Conservation (phyloP, 1,140 invertebrate genomes). For the Bombus sibiricus region DNA sequence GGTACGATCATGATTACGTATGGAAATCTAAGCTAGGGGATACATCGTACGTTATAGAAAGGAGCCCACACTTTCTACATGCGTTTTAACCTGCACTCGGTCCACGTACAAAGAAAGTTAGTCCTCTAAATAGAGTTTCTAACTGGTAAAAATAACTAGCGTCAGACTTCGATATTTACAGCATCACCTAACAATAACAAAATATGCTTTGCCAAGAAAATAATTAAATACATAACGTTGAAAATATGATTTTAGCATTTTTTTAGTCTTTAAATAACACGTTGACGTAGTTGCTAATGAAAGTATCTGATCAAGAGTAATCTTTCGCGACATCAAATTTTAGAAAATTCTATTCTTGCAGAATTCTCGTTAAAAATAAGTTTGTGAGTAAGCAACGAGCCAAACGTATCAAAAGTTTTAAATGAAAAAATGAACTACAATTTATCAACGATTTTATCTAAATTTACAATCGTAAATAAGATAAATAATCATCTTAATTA, state of each 20-base stretch:
- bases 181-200: too few relatives aligned
- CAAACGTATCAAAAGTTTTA: too few relatives aligned
- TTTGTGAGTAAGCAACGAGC: too few relatives aligned
- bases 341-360: too few relatives aligned
- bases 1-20: slow-evolving; percentile 70
- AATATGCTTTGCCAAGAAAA: too few relatives aligned
- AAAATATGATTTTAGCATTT: background rate
- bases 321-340: background rate
- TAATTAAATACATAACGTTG: background rate
- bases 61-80: slow-evolving; percentile 63
- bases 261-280: background rate
- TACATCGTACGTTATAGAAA: slow-evolving; percentile 63
- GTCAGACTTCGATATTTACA: background rate
- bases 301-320: background rate
- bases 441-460: too few relatives aligned
- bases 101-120: background rate
- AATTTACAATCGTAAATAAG: too few relatives aligned
- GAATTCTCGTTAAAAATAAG: too few relatives aligned
- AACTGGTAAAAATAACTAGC: background rate
- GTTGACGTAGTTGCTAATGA: background rate
- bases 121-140: background rate
- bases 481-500: too few relatives aligned
- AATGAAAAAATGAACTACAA: too few relatives aligned
- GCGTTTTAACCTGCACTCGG: background rate
- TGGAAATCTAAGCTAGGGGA: slow-evolving; percentile 75